Conservation (phyloP, 2,113 vertebrate species). For the Burhinus oedicnemus region DNA sequence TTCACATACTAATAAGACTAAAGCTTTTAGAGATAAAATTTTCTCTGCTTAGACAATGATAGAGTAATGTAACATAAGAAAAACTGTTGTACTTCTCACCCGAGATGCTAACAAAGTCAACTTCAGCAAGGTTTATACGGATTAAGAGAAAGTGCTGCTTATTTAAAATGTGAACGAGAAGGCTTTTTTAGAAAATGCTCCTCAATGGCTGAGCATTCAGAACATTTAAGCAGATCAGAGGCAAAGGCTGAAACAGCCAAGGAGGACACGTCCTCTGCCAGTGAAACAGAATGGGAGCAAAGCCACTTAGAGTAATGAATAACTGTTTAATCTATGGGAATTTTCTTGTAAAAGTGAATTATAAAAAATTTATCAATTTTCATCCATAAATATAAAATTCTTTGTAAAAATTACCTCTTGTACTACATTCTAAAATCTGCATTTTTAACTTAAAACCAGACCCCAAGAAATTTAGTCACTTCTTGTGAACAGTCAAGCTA, state of each 20-base stretch:
- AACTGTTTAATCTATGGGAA: slow-evolving; percentile 36
- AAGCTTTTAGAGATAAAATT: neutral
- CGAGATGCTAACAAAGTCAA: neutral
- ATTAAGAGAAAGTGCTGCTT: neutral
- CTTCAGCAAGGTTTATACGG: neutral
- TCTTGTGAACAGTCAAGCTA: neutral
- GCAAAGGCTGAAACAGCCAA: neutral
- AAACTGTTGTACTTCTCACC: neutral
- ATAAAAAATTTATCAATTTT: slow-evolving; percentile 58
- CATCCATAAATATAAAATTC: slow-evolving; percentile 51
- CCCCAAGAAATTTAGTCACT: neutral
- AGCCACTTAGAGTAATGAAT: slow-evolving; percentile 20
- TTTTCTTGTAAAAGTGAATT: slow-evolving; percentile 41
- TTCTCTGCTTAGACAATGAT: neutral
- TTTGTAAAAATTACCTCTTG: slow-evolving; percentile 29
- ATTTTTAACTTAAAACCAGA: slow-evolving; percentile 49
- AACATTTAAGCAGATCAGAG: neutral
- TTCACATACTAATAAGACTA: neutral
- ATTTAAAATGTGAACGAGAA: neutral
- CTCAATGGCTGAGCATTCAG: neutral
- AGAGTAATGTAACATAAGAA: neutral
- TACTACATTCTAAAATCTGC: slow-evolving; percentile 34
- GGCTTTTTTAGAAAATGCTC: neutral
- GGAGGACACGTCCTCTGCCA: neutral
- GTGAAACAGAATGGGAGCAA: neutral